These are phyloP conservation scores for Rhynchonycteris naso DNA, from an alignment of 2,797 vertebrate species.

Conservation along the genomic window DNA sequence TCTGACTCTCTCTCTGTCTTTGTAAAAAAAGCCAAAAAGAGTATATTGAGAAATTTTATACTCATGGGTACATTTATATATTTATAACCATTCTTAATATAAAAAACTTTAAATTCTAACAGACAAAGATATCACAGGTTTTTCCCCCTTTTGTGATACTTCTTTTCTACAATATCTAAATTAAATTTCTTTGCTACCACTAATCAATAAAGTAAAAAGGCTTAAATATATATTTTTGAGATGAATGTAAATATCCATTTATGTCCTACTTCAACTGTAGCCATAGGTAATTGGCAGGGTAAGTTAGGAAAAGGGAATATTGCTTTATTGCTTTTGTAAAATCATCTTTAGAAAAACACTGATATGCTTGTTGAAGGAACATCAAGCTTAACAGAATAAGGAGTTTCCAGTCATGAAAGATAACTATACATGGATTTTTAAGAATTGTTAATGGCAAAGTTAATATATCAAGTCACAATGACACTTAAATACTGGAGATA, in stretches of 20 bases:
- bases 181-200: slow-evolving; percentile 10
- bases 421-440: background rate
- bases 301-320: background rate
- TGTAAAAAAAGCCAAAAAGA: too few relatives aligned
- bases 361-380: background rate
- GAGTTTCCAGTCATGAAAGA: background rate
- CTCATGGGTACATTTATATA: background rate
- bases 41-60: background rate
- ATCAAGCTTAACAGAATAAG: background rate
- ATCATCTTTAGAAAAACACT: background rate
- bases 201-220: slow-evolving; percentile 40
- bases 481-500: background rate
- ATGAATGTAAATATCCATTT: background rate
- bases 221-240: background rate
- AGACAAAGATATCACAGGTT: background rate
- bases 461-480: background rate
- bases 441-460: background rate
- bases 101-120: background rate
- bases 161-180: slow-evolving; percentile 35
- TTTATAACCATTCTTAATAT: background rate
- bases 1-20: too few relatives aligned
- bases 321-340: background rate
- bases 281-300: background rate
- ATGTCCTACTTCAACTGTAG: background rate
- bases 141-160: background rate